phyloP scores from a whole-genome alignment of 2,113 vertebrate species.

The Centropus unirufus region DNA sequence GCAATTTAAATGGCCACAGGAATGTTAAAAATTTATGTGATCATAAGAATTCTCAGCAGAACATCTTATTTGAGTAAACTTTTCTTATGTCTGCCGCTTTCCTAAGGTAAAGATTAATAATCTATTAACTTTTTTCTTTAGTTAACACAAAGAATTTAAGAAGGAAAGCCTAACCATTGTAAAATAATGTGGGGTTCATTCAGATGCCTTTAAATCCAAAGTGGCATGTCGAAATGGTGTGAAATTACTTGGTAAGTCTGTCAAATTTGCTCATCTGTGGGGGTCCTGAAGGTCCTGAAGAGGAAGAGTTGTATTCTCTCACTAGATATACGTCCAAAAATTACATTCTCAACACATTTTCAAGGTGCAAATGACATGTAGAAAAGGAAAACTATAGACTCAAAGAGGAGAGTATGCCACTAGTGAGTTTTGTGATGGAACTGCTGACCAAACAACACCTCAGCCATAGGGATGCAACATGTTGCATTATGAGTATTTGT shows the following conservation, averaged over 20 bases:
- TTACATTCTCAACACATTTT: not conserved
- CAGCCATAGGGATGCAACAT: not conserved
- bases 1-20: not conserved
- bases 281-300: not conserved
- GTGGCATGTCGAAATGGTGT: not conserved
- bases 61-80: not conserved
- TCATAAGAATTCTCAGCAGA: not conserved
- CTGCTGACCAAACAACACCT: not conserved
- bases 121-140: not conserved
- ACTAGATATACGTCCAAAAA: not conserved
- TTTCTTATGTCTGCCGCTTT: slow-evolving; percentile 3
- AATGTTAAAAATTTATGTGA: not conserved
- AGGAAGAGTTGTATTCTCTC: not conserved
- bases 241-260: not conserved
- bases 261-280: not conserved
- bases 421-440: not conserved
- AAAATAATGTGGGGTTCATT: not conserved
- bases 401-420: not conserved
- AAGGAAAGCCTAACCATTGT: not conserved
- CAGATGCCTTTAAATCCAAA: not conserved
- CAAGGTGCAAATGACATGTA: not conserved
- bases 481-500: not conserved
- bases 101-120: not conserved
- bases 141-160: not conserved
- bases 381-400: not conserved